Conservation (phyloP, 2,888 invertebrate species). For the Smittia aterrima region DNA sequence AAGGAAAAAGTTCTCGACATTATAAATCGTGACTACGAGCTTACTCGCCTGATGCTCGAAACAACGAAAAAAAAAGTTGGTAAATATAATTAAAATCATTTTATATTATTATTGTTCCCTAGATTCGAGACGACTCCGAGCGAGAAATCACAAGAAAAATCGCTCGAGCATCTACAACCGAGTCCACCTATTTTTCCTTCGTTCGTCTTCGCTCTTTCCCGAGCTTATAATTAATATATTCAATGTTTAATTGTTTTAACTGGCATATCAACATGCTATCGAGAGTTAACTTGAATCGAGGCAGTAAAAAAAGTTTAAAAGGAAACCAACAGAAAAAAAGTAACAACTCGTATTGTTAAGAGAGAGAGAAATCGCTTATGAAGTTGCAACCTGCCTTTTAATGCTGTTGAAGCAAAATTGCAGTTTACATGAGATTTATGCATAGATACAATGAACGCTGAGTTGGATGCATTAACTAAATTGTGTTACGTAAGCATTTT, state of each 20-base stretch:
- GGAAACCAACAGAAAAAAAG: not conserved
- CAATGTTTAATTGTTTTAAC: constrained; percentile 40
- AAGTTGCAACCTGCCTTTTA: constrained; percentile 36
- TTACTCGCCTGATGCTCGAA: not conserved
- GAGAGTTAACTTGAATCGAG: constrained; percentile 4
- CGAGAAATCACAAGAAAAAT: not conserved
- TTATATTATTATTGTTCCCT: constrained; percentile 13
- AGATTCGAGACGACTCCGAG: not conserved
- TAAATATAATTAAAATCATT: constrained; percentile 26
- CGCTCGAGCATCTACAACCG: not conserved
- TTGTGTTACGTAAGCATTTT: not conserved
- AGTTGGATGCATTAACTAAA: not conserved
- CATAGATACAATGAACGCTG: constrained; percentile 18
- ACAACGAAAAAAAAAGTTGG: not conserved
- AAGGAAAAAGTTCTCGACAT: not conserved
- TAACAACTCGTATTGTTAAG: not conserved
- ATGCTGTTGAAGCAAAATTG: constrained; percentile 22
- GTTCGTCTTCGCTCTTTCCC: not conserved
- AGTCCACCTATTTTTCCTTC: not conserved
- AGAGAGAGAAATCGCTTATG: constrained; percentile 13
- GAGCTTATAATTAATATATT: constrained; percentile 39
- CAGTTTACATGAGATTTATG: constrained; percentile 31
- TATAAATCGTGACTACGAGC: constrained; percentile 32
- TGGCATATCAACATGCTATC: constrained; percentile 41
- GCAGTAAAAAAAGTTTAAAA: not conserved